Percentiles rank a stretch among this genome's conserved stretches.
phyloP scores from a whole-genome alignment of 2,113 vertebrate genomes.

The Globicephala melas region DNA sequence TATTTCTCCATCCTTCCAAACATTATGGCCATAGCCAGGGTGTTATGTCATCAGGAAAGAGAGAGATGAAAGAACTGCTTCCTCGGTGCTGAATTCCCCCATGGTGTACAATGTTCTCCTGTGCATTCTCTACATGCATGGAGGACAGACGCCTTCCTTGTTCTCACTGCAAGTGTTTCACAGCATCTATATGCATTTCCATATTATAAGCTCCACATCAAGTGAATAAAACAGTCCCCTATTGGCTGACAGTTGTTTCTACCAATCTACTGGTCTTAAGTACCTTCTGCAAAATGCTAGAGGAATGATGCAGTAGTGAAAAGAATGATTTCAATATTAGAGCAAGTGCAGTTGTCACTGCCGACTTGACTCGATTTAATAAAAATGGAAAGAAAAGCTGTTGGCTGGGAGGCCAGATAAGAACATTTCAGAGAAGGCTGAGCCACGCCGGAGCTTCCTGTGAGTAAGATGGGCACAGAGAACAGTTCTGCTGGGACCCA shows the following conservation, averaged over 20 bases:
- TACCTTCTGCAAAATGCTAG: not conserved
- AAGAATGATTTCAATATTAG: constrained; percentile 60
- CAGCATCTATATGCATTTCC: not conserved
- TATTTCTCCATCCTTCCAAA: not conserved
- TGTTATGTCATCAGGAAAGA: accelerated
- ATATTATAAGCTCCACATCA: not conserved
- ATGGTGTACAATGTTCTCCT: not conserved
- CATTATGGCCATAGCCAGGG: not conserved
- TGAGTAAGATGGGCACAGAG: not conserved
- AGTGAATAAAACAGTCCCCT: not conserved
- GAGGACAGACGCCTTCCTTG: not conserved
- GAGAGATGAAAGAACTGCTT: not conserved
- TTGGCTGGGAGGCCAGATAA: constrained; percentile 58
- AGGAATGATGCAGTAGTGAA: constrained; percentile 53
- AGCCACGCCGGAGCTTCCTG: not conserved
- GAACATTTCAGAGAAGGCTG: constrained; percentile 29
- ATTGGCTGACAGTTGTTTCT: not conserved
- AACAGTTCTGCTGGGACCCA: constrained; percentile 1
- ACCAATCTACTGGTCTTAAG: not conserved
- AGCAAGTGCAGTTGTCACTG: constrained; percentile 28
- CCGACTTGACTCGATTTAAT: constrained; percentile 43
- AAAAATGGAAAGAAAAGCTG: constrained; percentile 47
- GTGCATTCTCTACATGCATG: not conserved
- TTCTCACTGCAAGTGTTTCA: not conserved
- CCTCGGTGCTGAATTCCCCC: not conserved